Conservation (phyloP, 2,797 vertebrate genomes). For the Falco biarmicus region DNA sequence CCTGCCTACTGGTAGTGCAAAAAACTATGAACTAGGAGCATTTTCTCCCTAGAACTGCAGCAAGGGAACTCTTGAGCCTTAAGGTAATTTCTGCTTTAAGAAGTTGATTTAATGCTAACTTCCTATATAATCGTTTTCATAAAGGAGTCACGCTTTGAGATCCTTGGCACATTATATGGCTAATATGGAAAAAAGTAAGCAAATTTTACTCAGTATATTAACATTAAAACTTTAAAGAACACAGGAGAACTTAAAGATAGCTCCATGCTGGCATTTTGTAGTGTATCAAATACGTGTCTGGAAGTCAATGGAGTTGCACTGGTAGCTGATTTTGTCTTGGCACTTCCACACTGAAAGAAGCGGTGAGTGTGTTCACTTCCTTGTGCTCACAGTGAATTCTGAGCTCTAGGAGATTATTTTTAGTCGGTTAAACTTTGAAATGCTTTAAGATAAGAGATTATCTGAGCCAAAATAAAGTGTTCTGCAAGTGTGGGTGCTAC, state of each 20-base stretch:
- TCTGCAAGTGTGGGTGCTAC: neutral
- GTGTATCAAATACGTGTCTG: neutral
- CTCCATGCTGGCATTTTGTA: neutral
- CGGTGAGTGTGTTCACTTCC: neutral
- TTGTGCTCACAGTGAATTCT: neutral
- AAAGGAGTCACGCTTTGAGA: neutral
- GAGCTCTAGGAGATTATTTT: neutral
- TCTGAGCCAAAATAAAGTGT: neutral
- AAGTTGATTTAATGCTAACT: neutral
- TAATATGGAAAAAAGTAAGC: neutral
- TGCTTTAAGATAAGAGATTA: neutral
- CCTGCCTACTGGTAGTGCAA: neutral
- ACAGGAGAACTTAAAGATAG: neutral
- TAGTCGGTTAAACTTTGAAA: conserved; percentile 52
- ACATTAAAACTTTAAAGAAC: neutral
- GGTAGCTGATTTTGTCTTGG: neutral
- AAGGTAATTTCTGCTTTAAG: neutral
- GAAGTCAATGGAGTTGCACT: neutral
- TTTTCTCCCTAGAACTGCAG: neutral
- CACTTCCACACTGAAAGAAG: neutral
- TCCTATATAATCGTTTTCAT: neutral
- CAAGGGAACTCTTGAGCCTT: neutral
- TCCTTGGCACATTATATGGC: neutral
- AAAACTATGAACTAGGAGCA: neutral
- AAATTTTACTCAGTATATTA: neutral